Evolutionary conservation across 2,797 vertebrate species (phyloP).

Genomic region (Crenuchus spilurus): DNA sequence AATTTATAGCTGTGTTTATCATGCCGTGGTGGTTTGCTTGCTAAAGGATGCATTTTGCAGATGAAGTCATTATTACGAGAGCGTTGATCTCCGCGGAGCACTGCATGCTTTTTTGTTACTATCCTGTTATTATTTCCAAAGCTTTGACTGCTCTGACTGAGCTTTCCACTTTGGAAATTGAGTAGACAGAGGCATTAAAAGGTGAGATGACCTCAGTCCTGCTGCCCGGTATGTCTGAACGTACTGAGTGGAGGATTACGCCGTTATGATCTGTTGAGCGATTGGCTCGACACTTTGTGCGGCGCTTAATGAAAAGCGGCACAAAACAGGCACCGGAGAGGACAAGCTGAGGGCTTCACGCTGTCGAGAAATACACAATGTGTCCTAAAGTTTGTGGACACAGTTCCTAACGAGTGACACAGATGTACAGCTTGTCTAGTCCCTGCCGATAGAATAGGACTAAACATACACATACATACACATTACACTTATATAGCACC

Average conservation of each 20-base stretch:
- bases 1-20: conserved; percentile 71
- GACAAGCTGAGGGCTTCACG: not conserved
- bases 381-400: not conserved
- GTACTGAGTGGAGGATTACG: conserved; percentile 61
- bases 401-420: not conserved
- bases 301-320: conserved; percentile 44
- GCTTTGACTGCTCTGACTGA: conserved; percentile 61
- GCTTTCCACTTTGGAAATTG: conserved; percentile 68
- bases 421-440: not conserved
- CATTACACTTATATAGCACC: no score
- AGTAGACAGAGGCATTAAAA: conserved; percentile 65
- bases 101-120: conserved; percentile 27
- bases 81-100: conserved; percentile 63
- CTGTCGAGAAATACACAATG: no score
- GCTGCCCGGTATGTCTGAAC: conserved; percentile 62
- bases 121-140: conserved; percentile 64
- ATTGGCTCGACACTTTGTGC: conserved; percentile 47
- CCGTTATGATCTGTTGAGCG: conserved; percentile 58
- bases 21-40: conserved; percentile 66
- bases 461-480: no score
- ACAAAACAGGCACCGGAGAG: conserved; percentile 34
- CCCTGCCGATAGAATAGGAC: no score
- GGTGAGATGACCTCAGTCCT: conserved; percentile 65
- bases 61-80: conserved; percentile 73
- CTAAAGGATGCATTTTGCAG: conserved; percentile 67